These are phyloP conservation scores for Uropetala carovei DNA, from an alignment of 2,888 invertebrate genomes.

Conservation along the genomic window DNA sequence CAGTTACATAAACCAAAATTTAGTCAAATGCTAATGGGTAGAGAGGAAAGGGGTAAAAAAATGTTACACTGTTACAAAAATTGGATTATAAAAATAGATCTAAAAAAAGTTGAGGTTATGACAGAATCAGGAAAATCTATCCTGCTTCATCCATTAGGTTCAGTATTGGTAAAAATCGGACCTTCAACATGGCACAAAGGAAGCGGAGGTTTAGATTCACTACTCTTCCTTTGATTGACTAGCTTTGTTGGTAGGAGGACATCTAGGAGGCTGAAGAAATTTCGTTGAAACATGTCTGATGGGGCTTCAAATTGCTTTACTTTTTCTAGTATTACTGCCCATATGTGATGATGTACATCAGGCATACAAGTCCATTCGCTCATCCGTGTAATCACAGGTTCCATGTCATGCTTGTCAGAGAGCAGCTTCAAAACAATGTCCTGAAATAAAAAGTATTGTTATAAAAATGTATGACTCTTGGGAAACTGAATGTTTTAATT, in stretches of 20 bases:
- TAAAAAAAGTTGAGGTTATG: no score
- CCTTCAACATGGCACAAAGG: slow-evolving; percentile 49
- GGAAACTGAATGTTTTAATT: no score
- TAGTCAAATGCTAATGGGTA: no score
- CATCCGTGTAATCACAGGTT: slow-evolving; percentile 81
- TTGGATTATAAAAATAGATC: no score
- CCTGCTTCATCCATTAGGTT: neutral
- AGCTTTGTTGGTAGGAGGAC: slow-evolving; percentile 77
- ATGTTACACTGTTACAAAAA: no score
- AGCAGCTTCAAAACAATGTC: slow-evolving; percentile 82
- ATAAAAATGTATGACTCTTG: no score
- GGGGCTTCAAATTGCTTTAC: slow-evolving; percentile 79
- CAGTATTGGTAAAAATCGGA: neutral
- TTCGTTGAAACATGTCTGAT: slow-evolving; percentile 79
- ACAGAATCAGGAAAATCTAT: neutral
- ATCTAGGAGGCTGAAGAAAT: slow-evolving; percentile 81
- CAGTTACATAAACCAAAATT: no score
- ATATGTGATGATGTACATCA: slow-evolving; percentile 86
- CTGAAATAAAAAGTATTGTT: slow-evolving; percentile 73
- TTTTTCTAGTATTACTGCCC: slow-evolving; percentile 79
- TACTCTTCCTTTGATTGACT: slow-evolving; percentile 73
- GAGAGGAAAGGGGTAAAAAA: no score
- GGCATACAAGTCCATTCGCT: slow-evolving; percentile 85
- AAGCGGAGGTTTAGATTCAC: neutral
- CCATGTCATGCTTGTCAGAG: slow-evolving; percentile 80